phyloP scores from a whole-genome alignment of 2,888 invertebrate genomes.

The Aporophyla nigra region DNA sequence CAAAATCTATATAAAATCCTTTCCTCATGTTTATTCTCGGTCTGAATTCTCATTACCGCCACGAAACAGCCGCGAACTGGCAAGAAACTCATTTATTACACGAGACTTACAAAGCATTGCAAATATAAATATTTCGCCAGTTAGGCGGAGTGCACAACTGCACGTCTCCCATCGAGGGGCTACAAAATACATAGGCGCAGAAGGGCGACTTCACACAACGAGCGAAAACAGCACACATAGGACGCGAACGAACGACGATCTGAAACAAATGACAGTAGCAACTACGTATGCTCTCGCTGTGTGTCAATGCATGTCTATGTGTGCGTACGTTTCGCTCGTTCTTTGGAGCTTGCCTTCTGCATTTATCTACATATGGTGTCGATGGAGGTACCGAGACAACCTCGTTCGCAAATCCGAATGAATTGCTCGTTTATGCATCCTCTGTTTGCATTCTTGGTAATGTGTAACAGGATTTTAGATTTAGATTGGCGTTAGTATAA shows the following conservation, averaged over 20 bases:
- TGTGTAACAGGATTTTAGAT: slow-evolving; percentile 5
- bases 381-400: neutral
- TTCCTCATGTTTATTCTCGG: slow-evolving; percentile 14
- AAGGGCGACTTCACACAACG: neutral
- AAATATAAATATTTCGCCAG: slow-evolving; percentile 48
- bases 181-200: neutral
- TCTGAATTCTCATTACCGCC: slow-evolving; percentile 38
- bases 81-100: slow-evolving; percentile 45
- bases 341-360: neutral
- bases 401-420: slow-evolving; percentile 17
- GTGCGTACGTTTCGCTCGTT: neutral
- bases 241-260: neutral
- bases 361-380: too few species aligned
- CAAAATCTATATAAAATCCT: slow-evolving; percentile 1
- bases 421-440: slow-evolving; percentile 19
- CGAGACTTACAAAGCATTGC: slow-evolving; percentile 40
- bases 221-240: neutral
- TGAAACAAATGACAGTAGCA: neutral
- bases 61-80: slow-evolving; percentile 13
- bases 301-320: neutral
- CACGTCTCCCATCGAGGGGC: slow-evolving; percentile 1
- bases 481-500: neutral
- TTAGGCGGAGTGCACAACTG: slow-evolving; percentile 34
- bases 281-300: neutral
- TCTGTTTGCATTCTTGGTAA: slow-evolving; percentile 36